phyloP scores from a whole-genome alignment of 2,888 invertebrate species.

The Cryptus viduatorius region DNA sequence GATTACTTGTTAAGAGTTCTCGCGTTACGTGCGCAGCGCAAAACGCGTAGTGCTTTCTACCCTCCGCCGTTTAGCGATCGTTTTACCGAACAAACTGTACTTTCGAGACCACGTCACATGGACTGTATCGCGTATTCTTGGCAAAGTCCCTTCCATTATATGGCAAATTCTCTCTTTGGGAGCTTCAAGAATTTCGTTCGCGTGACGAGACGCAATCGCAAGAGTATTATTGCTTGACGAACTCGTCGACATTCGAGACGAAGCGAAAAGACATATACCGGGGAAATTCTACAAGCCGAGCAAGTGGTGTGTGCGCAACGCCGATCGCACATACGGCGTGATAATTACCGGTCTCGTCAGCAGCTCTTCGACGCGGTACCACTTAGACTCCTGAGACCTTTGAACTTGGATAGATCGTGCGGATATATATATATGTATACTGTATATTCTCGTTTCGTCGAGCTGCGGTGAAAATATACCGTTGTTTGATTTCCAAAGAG shows the following conservation, averaged over 20 bases:
- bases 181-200: conserved; percentile 63
- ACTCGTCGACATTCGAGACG: conserved; percentile 58
- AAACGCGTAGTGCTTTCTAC: not conserved
- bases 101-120: not conserved
- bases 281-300: not conserved
- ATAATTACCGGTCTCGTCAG: conserved; percentile 57
- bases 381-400: conserved; percentile 42
- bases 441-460: not conserved
- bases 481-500: conserved; percentile 49
- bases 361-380: conserved; percentile 34
- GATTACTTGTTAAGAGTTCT: conserved; percentile 50
- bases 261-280: not conserved
- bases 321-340: conserved; percentile 34
- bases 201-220: conserved; percentile 63
- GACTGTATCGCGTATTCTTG: conserved; percentile 9
- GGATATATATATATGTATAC: not conserved
- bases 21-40: conserved; percentile 32
- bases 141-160: not conserved
- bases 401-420: conserved; percentile 34
- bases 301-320: not conserved
- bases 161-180: conserved; percentile 20
- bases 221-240: conserved; percentile 49
- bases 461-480: conserved; percentile 44
- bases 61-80: conserved; percentile 14
- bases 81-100: conserved; percentile 9